Conservation (phyloP, 2,888 invertebrate species). For the Harpagoxenus sublaevis region DNA sequence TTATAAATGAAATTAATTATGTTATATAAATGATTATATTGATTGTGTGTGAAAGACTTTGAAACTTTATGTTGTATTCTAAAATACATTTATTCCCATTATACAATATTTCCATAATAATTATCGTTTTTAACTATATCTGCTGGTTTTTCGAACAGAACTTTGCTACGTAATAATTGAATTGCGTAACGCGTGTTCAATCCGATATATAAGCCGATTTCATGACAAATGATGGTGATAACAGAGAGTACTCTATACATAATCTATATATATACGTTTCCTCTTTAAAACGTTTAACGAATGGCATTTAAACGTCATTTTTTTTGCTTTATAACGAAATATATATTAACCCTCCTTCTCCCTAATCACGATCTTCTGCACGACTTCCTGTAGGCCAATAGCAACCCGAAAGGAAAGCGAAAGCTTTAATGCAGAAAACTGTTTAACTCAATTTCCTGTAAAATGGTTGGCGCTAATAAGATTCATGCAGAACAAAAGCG, state of each 20-base stretch:
- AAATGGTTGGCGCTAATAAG: conserved; percentile 82
- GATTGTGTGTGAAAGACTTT: neutral
- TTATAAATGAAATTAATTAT: too few relatives aligned
- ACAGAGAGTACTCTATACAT: neutral
- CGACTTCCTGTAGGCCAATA: conserved; percentile 33
- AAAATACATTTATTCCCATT: neutral
- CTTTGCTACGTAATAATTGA: conserved; percentile 13
- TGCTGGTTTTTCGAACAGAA: neutral
- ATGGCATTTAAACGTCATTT: neutral
- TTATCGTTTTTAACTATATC: neutral
- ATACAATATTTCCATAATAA: neutral
- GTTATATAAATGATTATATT: neutral
- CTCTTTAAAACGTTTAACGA: neutral
- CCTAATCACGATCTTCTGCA: conserved; percentile 37
- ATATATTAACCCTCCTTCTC: neutral
- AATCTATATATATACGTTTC: neutral
- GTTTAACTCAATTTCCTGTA: conserved; percentile 80
- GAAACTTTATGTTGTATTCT: neutral
- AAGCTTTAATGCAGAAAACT: conserved; percentile 77
- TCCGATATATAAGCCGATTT: conserved; percentile 21
- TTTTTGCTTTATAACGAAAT: conserved; percentile 5
- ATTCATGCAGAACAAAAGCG: conserved; percentile 82
- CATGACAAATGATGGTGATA: conserved; percentile 2
- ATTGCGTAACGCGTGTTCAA: conserved; percentile 7
- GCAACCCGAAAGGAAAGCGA: conserved; percentile 60